Conservation (phyloP, 2,888 invertebrate genomes). For the Epinotia brunnichana region DNA sequence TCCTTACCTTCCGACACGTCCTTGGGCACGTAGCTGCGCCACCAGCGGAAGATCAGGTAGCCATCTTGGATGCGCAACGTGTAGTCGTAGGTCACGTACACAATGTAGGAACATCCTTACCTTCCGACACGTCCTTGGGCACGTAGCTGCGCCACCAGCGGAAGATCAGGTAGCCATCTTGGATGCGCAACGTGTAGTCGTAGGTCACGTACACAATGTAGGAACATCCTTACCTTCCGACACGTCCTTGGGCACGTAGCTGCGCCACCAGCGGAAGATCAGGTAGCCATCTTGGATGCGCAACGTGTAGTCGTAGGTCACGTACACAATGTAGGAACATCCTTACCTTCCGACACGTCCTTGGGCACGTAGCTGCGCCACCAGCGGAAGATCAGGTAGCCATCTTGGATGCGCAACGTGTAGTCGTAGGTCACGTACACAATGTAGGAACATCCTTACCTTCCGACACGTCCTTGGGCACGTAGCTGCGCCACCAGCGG, state of each 20-base stretch:
- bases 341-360: slow-evolving; percentile 96
- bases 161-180: slow-evolving; percentile 98
- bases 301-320: slow-evolving; percentile 96
- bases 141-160: slow-evolving; percentile 99
- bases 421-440: slow-evolving; percentile 96
- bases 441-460: slow-evolving; percentile 78
- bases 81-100: slow-evolving; percentile 96
- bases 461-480: slow-evolving; percentile 97
- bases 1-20: slow-evolving; percentile 96
- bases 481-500: slow-evolving; percentile 98
- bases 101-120: no score
- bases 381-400: slow-evolving; percentile 98
- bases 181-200: slow-evolving; percentile 95
- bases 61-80: slow-evolving; percentile 97
- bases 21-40: slow-evolving; percentile 97
- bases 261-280: slow-evolving; percentile 99
- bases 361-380: slow-evolving; percentile 98
- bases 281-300: slow-evolving; percentile 98
- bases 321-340: no score
- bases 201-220: no score
- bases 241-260: slow-evolving; percentile 96
- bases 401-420: slow-evolving; percentile 96
- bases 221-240: slow-evolving; percentile 96
- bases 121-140: slow-evolving; percentile 97
- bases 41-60: slow-evolving; percentile 98